phyloP scores from a whole-genome alignment of 2,113 vertebrate species.

The Meriones unguiculatus region DNA sequence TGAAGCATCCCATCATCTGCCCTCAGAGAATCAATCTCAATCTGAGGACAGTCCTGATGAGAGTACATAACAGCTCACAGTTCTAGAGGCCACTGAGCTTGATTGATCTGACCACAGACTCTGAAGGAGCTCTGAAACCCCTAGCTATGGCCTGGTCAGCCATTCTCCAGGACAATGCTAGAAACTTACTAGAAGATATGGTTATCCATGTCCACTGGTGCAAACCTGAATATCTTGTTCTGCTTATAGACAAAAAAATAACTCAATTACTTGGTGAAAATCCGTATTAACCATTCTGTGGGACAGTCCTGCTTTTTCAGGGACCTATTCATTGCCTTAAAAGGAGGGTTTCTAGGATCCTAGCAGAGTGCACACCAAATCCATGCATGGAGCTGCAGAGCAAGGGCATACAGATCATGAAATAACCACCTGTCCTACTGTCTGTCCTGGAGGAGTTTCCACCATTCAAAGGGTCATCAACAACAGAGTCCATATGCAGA shows the following conservation, averaged over 20 bases:
- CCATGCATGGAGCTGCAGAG: neutral
- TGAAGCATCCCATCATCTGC: neutral
- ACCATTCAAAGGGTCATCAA: neutral
- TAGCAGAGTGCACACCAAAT: neutral
- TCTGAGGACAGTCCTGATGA: too few relatives aligned
- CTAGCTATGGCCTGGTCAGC: accelerated
- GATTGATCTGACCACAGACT: neutral
- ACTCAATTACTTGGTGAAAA: too few relatives aligned
- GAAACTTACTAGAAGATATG: neutral
- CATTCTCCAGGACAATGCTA: neutral
- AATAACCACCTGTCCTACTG: too few relatives aligned
- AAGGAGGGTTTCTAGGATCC: neutral
- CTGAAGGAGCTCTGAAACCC: neutral
- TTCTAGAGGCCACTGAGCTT: neutral
- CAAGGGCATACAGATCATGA: too few relatives aligned
- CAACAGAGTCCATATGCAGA: too few relatives aligned
- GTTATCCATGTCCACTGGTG: neutral
- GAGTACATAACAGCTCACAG: accelerated
- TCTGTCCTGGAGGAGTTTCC: neutral
- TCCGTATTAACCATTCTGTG: neutral
- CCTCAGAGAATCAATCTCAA: neutral
- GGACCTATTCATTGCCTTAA: neutral
- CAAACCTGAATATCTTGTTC: neutral
- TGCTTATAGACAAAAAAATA: neutral
- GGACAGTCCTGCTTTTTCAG: neutral